Conservation (phyloP, 2,797 vertebrate genomes). For the Pangasius djambal region DNA sequence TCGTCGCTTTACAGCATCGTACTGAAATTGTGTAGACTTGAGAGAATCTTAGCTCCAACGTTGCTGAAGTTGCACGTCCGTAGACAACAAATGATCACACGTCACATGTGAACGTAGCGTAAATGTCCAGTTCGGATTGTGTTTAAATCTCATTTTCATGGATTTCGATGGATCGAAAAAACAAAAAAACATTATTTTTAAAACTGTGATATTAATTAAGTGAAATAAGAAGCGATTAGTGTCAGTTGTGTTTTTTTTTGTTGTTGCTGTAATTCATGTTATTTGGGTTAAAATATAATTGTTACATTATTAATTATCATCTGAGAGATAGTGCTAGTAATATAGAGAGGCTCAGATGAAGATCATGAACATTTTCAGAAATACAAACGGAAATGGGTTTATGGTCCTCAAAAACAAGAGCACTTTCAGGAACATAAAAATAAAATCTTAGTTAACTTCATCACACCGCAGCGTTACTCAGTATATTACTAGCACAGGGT, state of each 20-base stretch:
- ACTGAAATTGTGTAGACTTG: too few species aligned
- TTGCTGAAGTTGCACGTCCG: too few species aligned
- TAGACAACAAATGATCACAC: too few species aligned
- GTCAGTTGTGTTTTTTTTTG: too few species aligned
- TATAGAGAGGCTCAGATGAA: not conserved
- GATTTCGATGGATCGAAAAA: too few species aligned
- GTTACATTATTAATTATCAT: too few species aligned
- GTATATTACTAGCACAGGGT: not conserved
- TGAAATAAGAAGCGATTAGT: not conserved
- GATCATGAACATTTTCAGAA: too few species aligned
- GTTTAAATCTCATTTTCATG: not conserved
- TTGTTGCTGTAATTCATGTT: not conserved
- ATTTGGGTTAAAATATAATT: not conserved
- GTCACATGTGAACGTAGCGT: too few species aligned
- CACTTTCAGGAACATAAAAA: not conserved
- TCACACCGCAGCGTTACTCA: not conserved
- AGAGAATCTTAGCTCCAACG: too few species aligned
- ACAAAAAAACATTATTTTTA: too few species aligned
- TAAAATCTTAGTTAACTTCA: not conserved
- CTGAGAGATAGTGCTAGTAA: not conserved
- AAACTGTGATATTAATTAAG: not conserved
- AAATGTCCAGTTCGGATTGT: not conserved
- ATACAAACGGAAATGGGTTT: too few species aligned
- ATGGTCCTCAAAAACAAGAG: not conserved
- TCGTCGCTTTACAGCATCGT: not conserved